Conservation (phyloP, 2,113 vertebrate species). For the Oplegnathus fasciatus region DNA sequence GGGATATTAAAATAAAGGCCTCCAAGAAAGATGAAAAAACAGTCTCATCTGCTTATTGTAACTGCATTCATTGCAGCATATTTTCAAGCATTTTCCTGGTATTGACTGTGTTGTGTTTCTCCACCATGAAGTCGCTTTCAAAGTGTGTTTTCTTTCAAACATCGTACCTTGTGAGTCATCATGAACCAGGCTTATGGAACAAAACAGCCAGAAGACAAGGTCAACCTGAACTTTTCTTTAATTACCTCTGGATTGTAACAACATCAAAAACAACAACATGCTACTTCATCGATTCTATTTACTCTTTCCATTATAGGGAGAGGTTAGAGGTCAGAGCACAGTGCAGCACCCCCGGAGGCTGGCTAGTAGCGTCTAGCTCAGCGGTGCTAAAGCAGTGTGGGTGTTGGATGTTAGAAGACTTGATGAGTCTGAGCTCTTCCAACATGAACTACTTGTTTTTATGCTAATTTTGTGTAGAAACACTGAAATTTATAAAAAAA, state of each 20-base stretch:
- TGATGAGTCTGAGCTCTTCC: neutral
- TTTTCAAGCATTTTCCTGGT: neutral
- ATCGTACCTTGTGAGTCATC: constrained; percentile 19
- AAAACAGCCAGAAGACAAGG: constrained; percentile 3
- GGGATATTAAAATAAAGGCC: constrained; percentile 6
- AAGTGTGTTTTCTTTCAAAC: constrained; percentile 8
- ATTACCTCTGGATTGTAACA: neutral
- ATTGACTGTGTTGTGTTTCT: neutral
- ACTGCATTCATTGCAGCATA: neutral
- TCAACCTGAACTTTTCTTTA: constrained; percentile 18
- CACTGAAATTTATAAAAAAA: no score
- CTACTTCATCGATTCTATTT: neutral
- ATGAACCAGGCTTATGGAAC: neutral
- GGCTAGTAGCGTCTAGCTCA: neutral
- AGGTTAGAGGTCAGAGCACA: constrained; percentile 19
- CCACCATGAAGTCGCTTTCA: neutral
- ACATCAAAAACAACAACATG: constrained; percentile 8
- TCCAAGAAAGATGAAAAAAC: neutral
- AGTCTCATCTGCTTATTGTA: neutral
- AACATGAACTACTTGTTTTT: neutral
- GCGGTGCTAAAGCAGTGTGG: neutral
- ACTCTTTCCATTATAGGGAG: neutral
- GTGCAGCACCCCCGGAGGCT: neutral
- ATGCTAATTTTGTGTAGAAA: neutral
- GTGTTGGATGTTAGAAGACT: neutral